Percentiles rank a stretch among this genome's conserved stretches.
phyloP scores from a whole-genome alignment of 1,140 invertebrate species.

The Drosophila burlai region DNA sequence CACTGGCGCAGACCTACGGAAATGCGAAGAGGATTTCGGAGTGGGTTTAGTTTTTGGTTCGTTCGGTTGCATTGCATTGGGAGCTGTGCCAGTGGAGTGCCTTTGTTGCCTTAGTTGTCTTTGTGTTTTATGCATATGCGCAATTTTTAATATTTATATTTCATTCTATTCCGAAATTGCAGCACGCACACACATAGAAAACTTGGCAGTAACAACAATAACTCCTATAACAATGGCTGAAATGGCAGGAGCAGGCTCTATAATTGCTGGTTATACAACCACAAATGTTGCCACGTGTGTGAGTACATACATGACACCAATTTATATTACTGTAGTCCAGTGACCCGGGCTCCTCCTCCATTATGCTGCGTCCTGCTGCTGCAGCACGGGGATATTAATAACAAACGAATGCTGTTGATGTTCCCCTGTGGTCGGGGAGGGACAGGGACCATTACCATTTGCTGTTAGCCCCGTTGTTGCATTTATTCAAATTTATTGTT shows the following conservation, averaged over 20 bases:
- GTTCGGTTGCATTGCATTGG: constrained; percentile 13
- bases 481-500: constrained; percentile 61
- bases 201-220: constrained; percentile 50
- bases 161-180: constrained; percentile 54
- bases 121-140: constrained; percentile 59
- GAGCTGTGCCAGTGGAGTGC: background rate
- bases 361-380: constrained; percentile 3
- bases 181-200: constrained; percentile 12
- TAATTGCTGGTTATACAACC: constrained; percentile 73
- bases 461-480: constrained; percentile 41
- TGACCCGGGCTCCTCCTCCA: constrained; percentile 15
- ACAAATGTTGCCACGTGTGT: constrained; percentile 57
- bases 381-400: constrained; percentile 36
- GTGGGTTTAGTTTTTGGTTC: constrained; percentile 30
- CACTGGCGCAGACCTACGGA: constrained; percentile 40
- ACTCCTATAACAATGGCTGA: constrained; percentile 32
- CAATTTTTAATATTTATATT: constrained; percentile 65
- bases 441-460: constrained; percentile 23
- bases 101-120: constrained; percentile 38
- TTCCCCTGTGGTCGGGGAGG: constrained; percentile 43
- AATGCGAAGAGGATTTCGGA: constrained; percentile 50
- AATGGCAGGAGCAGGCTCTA: constrained; percentile 45
- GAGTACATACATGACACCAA: constrained; percentile 50
- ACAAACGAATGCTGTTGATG: constrained; percentile 57
- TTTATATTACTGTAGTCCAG: constrained; percentile 49